Base-by-base conservation (phyloP, 1,140 invertebrate species). In the Liolophura sinensis region DNA sequence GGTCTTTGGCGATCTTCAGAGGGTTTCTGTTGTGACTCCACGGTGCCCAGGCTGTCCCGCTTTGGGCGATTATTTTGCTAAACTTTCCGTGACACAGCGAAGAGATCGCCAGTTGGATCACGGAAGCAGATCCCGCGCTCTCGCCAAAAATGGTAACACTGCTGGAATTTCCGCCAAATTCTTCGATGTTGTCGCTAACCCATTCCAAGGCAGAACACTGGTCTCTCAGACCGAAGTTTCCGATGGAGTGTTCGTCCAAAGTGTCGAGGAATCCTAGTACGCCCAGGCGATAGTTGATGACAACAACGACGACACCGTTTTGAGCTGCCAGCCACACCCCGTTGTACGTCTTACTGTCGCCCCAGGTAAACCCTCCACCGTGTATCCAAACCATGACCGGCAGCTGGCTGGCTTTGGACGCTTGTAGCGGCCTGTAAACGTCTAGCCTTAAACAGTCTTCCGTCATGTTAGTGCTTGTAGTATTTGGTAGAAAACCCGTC, bases 121-220 rank as follows among this genome's bases (percentile, higher is more conserved):
- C 71, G 46, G 54, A 59, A 11, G 56, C 25, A 18, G 57, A 65
- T 31, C 73, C 73, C 3, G 73, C 73, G 50, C 65, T 67, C 46
- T 80, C 96, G 92, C 76, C 92, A 90, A 4, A 50, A 65, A 92
- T 76, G 0, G 91, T 92, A 0, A 93, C 85, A 48, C 87, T 83
- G 15, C 86, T 82, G 0, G 88, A 85, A 83, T 92, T 90, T 1
- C 91, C 92, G 6, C 91, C 91, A 75, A 92, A 92, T 24, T 86
- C 82, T 25, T 83, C 81, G 48, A 91, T 89, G 79, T 92, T 91
- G 63, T 88, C 85, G 58, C 87, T 83, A 1, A 92, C 82, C 91
- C 91, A 93, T n/a, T 89, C 71, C 20, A 93, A 74, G 0, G 90
- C 90, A 62, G 90, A 78, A 40, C 50, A 40, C 57, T 75, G 74